Conservation (phyloP, 2,797 vertebrate species). For the Poeciliopsis paucimaculata region DNA sequence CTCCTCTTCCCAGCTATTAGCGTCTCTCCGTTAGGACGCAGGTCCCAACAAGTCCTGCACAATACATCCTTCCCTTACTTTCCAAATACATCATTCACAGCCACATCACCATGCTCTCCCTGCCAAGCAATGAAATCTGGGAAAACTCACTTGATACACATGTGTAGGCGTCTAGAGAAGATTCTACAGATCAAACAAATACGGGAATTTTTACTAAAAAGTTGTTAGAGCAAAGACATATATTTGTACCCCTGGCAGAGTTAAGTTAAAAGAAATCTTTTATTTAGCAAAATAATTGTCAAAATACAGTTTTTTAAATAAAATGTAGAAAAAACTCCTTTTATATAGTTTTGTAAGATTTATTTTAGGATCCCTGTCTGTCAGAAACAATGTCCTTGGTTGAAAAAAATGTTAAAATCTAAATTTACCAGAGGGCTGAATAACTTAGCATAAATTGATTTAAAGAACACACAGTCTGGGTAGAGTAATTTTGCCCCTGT, state of each 20-base stretch:
- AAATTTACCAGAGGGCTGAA: neutral
- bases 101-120: conserved; percentile 53
- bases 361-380: neutral
- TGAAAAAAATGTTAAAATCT: neutral
- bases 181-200: neutral
- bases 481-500: neutral
- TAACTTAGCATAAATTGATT: neutral
- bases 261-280: neutral
- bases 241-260: neutral
- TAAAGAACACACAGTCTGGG: neutral
- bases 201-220: neutral
- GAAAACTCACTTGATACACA: conserved; percentile 27
- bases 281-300: neutral
- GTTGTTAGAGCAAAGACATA: neutral
- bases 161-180: neutral
- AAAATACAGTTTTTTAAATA: neutral
- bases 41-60: conserved; percentile 82
- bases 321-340: neutral
- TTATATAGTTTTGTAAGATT: neutral
- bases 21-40: conserved; percentile 68
- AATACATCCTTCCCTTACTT: conserved; percentile 63
- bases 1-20: conserved; percentile 80
- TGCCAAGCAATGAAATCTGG: conserved; percentile 20
- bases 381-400: neutral
- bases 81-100: conserved; percentile 70